Conservation (phyloP, 2,888 invertebrate species). For the Xanthia togata region DNA sequence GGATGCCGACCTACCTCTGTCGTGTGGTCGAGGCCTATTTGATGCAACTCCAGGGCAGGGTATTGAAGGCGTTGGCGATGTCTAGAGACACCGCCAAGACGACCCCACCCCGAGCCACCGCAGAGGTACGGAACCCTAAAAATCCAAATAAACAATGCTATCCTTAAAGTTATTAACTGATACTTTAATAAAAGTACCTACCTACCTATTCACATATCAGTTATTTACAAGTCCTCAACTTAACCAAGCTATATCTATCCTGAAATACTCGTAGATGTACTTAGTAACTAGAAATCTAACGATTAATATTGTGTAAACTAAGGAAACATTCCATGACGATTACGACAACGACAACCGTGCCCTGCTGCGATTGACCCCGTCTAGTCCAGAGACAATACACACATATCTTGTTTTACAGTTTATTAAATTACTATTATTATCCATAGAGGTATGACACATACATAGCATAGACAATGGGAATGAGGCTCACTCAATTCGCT, state of each 20-base stretch:
- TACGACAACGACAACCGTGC: conserved; percentile 16
- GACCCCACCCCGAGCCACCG: too few species aligned
- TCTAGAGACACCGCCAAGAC: too few species aligned
- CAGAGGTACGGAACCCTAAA: too few species aligned
- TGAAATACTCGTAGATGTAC: neutral
- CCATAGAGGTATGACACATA: conserved; percentile 36
- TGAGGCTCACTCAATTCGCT: conserved; percentile 21
- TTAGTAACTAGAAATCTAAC: neutral
- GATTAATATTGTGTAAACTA: neutral
- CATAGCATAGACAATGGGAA: conserved; percentile 54
- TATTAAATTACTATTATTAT: conserved; percentile 48
- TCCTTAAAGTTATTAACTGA: too few species aligned
- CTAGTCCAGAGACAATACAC: conserved; percentile 17
- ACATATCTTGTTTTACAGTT: conserved; percentile 39
- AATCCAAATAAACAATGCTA: too few species aligned
- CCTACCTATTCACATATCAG: too few species aligned
- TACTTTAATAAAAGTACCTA: neutral
- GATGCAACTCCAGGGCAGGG: too few species aligned
- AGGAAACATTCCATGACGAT: conserved; percentile 7
- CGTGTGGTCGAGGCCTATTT: too few species aligned
- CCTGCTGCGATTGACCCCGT: conserved; percentile 17
- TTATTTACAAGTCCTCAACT: neutral
- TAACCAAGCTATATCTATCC: neutral
- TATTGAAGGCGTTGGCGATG: too few species aligned
- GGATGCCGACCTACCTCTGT: too few species aligned